Evolutionary conservation across 1,140 invertebrate genomes (phyloP).

Genomic region (Brachionus plicatilis): DNA sequence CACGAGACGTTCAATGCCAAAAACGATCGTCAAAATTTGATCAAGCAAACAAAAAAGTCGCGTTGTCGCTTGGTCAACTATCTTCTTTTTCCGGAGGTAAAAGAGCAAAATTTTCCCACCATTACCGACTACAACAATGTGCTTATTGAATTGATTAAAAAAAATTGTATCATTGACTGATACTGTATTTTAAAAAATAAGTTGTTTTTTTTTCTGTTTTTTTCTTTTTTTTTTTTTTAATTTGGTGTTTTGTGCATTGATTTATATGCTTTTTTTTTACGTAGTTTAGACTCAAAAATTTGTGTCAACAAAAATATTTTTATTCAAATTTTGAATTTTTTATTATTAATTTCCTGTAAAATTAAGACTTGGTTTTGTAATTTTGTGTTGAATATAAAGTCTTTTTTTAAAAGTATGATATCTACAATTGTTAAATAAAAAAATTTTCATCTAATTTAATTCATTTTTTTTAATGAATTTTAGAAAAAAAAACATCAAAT

Average conservation of each 20-base stretch:
- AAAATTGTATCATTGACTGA: constrained; percentile 37
- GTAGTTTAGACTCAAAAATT: not conserved
- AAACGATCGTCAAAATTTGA: not conserved
- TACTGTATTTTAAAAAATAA: not conserved
- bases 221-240: not conserved
- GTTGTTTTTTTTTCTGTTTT: not conserved
- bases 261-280: not conserved
- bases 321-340: not conserved
- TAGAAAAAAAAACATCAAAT: too few relatives aligned
- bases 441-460: not conserved
- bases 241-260: not conserved
- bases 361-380: not conserved
- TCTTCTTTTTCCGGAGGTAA: constrained; percentile 31
- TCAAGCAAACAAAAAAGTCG: not conserved
- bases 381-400: not conserved
- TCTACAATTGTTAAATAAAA: not conserved
- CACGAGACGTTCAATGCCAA: not conserved
- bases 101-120: not conserved
- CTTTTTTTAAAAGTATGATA: not conserved
- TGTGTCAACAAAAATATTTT: not conserved
- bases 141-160: constrained; percentile 25
- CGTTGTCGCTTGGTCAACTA: constrained; percentile 3
- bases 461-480: not conserved
- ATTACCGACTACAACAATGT: not conserved
- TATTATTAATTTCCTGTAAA: not conserved